These are phyloP conservation scores for Macheiramphus alcinus DNA, from an alignment of 2,113 vertebrate genomes.

Conservation along the genomic window DNA sequence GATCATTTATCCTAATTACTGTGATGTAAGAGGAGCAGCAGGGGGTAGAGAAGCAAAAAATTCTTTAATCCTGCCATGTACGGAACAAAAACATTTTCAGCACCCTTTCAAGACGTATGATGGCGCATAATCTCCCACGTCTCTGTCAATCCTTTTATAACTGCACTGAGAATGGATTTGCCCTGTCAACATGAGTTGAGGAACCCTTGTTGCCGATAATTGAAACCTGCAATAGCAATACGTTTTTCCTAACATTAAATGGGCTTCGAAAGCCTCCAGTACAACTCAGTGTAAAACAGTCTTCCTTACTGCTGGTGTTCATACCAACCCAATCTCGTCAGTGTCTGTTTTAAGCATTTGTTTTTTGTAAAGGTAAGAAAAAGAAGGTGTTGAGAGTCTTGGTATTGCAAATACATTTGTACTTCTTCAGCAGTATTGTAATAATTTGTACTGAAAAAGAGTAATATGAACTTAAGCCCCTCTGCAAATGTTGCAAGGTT, in stretches of 20 bases:
- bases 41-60: neutral
- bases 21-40: neutral
- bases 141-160: slow-evolving; percentile 7
- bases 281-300: neutral
- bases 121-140: neutral
- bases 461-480: neutral
- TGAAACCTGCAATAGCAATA: neutral
- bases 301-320: neutral
- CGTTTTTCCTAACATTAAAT: neutral
- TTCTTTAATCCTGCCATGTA: neutral
- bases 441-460: neutral
- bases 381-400: neutral
- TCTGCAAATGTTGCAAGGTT: neutral
- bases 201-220: neutral
- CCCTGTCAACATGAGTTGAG: neutral
- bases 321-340: neutral
- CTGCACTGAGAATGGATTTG: neutral
- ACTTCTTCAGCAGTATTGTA: neutral
- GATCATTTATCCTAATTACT: slow-evolving; percentile 20
- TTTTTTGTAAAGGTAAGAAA: neutral
- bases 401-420: neutral
- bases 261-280: neutral
- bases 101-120: neutral
- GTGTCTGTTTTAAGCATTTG: neutral
- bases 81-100: slow-evolving; percentile 14